Evolutionary conservation across 2,888 invertebrate species (phyloP).

Genomic region (Lasiommata megera): DNA sequence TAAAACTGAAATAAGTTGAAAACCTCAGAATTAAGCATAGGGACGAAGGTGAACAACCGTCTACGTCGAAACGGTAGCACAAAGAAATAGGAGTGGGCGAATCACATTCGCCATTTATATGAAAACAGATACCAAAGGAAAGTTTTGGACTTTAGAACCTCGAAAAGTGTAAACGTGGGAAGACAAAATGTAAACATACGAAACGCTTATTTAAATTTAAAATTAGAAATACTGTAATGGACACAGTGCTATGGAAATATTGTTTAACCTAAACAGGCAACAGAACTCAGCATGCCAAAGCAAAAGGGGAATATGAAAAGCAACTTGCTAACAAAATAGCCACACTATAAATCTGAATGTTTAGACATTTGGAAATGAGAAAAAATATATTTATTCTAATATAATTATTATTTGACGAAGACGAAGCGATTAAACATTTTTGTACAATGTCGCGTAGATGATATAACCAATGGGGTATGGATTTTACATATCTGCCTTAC

Average conservation of each 20-base stretch:
- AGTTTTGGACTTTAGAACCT: background rate
- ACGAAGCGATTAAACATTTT: no score
- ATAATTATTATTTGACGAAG: no score
- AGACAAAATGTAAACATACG: background rate
- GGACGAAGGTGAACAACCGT: background rate
- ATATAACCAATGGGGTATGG: no score
- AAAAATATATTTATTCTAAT: no score
- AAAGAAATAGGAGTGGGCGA: background rate
- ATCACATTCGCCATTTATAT: background rate
- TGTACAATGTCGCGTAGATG: no score
- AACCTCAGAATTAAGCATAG: background rate
- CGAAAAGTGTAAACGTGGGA: background rate
- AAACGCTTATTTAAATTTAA: background rate
- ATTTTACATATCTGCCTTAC: no score
- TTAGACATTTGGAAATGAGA: no score
- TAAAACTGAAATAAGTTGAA: background rate
- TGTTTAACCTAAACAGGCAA: background rate
- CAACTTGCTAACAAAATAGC: no score
- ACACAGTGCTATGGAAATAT: no score
- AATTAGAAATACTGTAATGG: background rate
- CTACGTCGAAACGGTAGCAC: background rate
- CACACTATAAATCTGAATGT: no score
- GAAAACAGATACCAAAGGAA: slow-evolving; percentile 5
- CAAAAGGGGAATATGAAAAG: no score
- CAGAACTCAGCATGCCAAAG: background rate